Evolutionary conservation across 30 jellyfish, hydroid and myxozoan species (phyloP), one percentile per base, ranked within the genome.

Genomic region (Hydractinia symbiolongicarpus): DNA sequence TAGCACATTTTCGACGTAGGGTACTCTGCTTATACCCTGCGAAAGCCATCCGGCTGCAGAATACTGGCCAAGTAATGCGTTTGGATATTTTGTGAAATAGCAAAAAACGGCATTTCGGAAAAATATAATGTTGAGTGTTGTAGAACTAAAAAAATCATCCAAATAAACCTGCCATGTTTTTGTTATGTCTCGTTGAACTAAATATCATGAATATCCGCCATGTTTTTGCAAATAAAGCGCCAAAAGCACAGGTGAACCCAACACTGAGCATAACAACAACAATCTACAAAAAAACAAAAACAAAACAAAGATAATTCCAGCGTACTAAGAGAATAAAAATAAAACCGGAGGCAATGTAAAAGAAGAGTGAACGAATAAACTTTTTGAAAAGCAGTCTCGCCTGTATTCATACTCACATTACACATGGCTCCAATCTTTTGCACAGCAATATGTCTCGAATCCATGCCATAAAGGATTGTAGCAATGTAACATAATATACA

Each of bases 161-260:
- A 58, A 16, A 58, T 16, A 58, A 13, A 58, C 69, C 40, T 13
- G 4, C 74, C 74, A 64, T 64, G 19, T 64, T 64, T 51, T 64
- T 64, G 74, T 64, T 64, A 13, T 64, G 74, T 13, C 74, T 64
- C 4, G 74, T 51, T 44, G 52, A n/a, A 51, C 52, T 51, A 64
- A 64, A 64, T n/a, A 64, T 64, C 16, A 79, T 89, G 79, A 83
- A 84, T 7, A 89, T 90, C 71, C 96, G 70, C 96, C 96, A 89
- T 55, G 96, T 83, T 54, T 89, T 89, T 55, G 91, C 83, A 40
- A 89, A 89, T 83, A 89, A 79, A 5, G 91, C 96, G 5, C 96
- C 96, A 69, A 83, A 89, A 4, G 91, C 82, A 70, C 83, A 54
- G 14, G 94, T 89, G 72, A 89, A 89, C 54, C 96, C 96, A 73